Conservation (phyloP, 2,888 invertebrate species). For the Hirtodrosophila confusa region DNA sequence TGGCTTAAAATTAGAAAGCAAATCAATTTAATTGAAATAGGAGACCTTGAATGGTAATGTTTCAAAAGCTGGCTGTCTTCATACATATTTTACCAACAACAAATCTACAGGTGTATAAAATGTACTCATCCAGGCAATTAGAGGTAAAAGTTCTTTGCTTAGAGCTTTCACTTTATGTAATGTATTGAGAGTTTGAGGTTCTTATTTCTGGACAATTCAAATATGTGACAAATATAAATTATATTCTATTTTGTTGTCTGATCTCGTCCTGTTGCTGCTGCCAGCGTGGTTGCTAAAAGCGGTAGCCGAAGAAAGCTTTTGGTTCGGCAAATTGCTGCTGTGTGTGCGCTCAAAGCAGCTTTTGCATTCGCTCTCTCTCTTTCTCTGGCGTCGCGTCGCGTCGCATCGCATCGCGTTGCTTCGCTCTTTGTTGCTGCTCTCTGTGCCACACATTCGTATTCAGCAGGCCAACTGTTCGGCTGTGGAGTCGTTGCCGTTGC, state of each 20-base stretch:
- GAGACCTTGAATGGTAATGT: too few species aligned
- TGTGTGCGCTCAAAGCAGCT: background rate
- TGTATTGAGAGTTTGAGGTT: too few species aligned
- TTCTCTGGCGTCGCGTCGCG: background rate
- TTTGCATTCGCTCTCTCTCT: slow-evolving; percentile 1
- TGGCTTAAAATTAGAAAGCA: too few species aligned
- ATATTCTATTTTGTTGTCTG: background rate
- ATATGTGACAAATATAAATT: background rate
- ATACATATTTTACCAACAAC: too few species aligned
- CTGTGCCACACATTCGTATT: slow-evolving; percentile 19
- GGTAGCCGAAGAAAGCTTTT: slow-evolving; percentile 12
- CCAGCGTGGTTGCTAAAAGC: background rate
- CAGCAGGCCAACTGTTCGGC: slow-evolving; percentile 30
- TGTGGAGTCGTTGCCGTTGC: slow-evolving; percentile 19
- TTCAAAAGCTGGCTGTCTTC: too few species aligned
- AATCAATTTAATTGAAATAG: too few species aligned
- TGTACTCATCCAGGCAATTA: too few species aligned
- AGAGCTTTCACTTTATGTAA: too few species aligned
- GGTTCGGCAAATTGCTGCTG: background rate
- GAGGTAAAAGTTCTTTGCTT: too few species aligned
- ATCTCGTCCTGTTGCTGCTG: slow-evolving; percentile 20
- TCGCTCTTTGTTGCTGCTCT: background rate
- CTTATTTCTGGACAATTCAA: too few species aligned
- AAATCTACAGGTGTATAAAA: too few species aligned
- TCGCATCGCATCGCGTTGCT: too few species aligned